Evolutionary conservation across 2,888 invertebrate species (phyloP), one percentile per base, ranked within the genome.

Genomic region (Orchestes rusci): DNA sequence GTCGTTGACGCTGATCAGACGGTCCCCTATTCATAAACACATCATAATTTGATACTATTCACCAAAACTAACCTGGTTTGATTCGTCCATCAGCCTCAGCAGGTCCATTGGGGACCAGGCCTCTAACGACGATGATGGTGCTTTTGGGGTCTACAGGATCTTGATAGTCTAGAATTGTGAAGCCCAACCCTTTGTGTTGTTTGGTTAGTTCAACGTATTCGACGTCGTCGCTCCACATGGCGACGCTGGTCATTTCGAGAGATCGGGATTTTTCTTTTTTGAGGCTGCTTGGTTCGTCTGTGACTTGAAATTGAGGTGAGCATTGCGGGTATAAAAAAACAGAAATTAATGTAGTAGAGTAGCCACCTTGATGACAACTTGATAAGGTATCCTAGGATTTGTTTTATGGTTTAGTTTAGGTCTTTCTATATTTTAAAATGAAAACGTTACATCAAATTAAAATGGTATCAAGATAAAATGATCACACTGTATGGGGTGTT

Each of bases 81-180:
- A 50, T 43, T 30, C 90, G 80, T 29, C 95, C 95, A 64, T 93
- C 92, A 55, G 84, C 80, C 70, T 95, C 93, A 12, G 99, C 99
- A n/a, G 92, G 88, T 23, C 99, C 99, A 45, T 95, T 94, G 20
- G 97, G 96, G 43, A 99, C 97, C 55, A 99, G 76, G 64, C 95
- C 95, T 59, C 95, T 80, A 58, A 97, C 92, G 52, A 97, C 95
- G 69, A 97, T 96, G 56, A 96, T 94, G 55, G 94, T 94, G 61
- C 93, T 90, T 60, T 84, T 84, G 43, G 92, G 82, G 73, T 97
- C 95, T 63, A 94, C 75, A 29, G 97, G 97, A 72, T 99, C 97
- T 79, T 93, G 93, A 71, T 93, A 93, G 71, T 93, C 99, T 53
- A 99, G 77, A 62, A 99, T 94, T 56, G 95, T 95, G 75, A 99